A percentile compares a stretch with the other conserved stretches of the same genome.
These are phyloP conservation scores for Psilopsiagon aurifrons DNA, from an alignment of 2,113 vertebrate genomes.

Conservation along the genomic window DNA sequence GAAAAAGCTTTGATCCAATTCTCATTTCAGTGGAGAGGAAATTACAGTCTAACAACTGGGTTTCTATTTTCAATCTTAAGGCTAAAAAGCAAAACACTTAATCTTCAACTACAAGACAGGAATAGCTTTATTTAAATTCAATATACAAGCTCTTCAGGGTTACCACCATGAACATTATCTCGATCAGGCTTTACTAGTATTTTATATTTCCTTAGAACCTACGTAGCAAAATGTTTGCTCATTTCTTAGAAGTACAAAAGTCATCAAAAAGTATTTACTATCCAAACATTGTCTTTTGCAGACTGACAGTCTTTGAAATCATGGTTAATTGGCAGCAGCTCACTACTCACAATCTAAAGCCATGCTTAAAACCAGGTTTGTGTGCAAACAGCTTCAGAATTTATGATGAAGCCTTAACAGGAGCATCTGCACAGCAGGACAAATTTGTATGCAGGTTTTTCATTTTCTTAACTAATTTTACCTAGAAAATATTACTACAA, in stretches of 20 bases:
- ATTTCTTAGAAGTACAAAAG: neutral
- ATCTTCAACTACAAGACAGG: neutral
- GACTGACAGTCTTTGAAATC: neutral
- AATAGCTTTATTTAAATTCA: neutral
- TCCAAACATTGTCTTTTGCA: neutral
- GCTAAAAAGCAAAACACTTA: neutral
- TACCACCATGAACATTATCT: neutral
- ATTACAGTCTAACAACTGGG: neutral
- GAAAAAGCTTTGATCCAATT: conserved; percentile 1
- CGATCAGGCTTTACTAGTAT: neutral
- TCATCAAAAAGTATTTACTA: neutral
- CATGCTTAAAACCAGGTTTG: neutral
- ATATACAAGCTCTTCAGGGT: neutral
- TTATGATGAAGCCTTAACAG: neutral
- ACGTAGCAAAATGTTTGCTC: neutral
- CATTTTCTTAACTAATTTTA: neutral
- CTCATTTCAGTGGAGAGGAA: neutral
- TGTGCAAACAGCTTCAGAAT: neutral
- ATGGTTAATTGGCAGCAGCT: neutral
- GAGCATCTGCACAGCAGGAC: neutral
- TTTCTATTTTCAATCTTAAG: neutral
- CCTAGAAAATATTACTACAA: neutral
- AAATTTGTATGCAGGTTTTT: neutral
- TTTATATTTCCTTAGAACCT: neutral
- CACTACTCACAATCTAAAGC: neutral